Base-by-base conservation (phyloP, 2,113 vertebrate genomes). In the Prionailurus viverrinus region DNA sequence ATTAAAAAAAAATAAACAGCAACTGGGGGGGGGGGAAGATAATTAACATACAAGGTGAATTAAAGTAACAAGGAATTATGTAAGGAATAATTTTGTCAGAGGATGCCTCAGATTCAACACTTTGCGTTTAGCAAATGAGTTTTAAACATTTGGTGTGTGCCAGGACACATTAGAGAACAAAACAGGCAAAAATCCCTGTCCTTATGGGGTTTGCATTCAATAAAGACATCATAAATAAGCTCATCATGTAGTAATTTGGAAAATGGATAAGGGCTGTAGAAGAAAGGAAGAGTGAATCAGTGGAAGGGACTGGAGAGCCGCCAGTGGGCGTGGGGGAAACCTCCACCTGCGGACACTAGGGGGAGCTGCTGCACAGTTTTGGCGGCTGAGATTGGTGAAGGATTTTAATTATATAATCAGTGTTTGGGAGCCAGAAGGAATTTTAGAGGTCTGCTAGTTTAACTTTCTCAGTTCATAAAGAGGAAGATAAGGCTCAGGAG, bases 381-480 rank as follows among this genome's bases (percentile, higher is more conserved):
- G 61, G 55, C 6, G 0, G 23, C 79, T 9, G 86, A 91, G 74
- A 25, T 33, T 23, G 13, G 81, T 7, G 78, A n/a, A 36, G 3
- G 14, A 3, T 41, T 51, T n/a, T n/a, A 0, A 16, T 84, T 58
- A 45, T 0, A 68, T n/a, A 83, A 53, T 51, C 82, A 45, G 68
- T 55, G 21, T 84, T 29, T 15, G 41, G 23, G 82, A 92, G 65
- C 85, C 69, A 39, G 61, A 66, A 80, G 65, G 79, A 55, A 91
- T 95, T 95, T 96, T 68, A 66, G 83, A 96, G 92, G 89, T 95
- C 65, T 68, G 63, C n/a, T 45, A 36, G 61, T 80, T 86, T 39
- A 55, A 83, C 66, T 86, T 74, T 63, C 61, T 89, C 91, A 33
- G 45, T 85, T 96, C 82, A 63, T 5, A 58, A 83, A 86, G 65